Evolutionary conservation across 2,888 invertebrate species (phyloP), one percentile per base, ranked within the genome.

Genomic region (Machimus rusticus): DNA sequence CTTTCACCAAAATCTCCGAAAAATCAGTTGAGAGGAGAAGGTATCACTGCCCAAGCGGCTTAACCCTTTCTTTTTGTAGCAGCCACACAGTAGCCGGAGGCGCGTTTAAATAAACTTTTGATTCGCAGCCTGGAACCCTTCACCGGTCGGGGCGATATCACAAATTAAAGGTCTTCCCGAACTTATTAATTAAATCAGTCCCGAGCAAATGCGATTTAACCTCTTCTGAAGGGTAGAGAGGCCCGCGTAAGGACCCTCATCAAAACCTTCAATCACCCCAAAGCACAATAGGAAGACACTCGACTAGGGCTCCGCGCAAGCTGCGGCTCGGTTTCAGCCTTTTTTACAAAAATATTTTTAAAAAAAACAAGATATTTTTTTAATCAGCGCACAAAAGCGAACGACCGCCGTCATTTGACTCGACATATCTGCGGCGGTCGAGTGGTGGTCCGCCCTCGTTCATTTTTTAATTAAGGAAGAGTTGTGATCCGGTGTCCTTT

Each of bases 121-220:
- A 79, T 79, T 79, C 31, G 12, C 39, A 39, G 78, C n/a, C 16
- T 16, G 5, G 16, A 81, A 51, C 55, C 57, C 81, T 55, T 31
- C 9, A 8, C 5, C 14, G 19, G 66, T 0, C 55, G 81, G 51
- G 51, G 16, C 28, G 28, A 34, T 81, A 81, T 51, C 51, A 81
- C 23, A 81, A 81, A 81, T 84, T 66, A 84, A 66, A 84, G 66
- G 82, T 66, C 66, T 84, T 84, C 66, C 55, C 28, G 66, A 66
- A 84, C 37, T 84, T 84, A 84, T 84, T 84, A 84, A 84, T 84
- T 84, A 84, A 84, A 84, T 84, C 82, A 84, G 82, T 66, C 37
- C 66, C 39, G 66, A 37, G 66, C 66, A 84, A 39, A 66, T 66
- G 66, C 51, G 82, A 84, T 84, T 84, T 84, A 84, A 84, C 66